Percentiles rank a stretch among this genome's conserved stretches.
phyloP scores from a whole-genome alignment of 1,140 invertebrate genomes.

The Camponotus pennsylvanicus region DNA sequence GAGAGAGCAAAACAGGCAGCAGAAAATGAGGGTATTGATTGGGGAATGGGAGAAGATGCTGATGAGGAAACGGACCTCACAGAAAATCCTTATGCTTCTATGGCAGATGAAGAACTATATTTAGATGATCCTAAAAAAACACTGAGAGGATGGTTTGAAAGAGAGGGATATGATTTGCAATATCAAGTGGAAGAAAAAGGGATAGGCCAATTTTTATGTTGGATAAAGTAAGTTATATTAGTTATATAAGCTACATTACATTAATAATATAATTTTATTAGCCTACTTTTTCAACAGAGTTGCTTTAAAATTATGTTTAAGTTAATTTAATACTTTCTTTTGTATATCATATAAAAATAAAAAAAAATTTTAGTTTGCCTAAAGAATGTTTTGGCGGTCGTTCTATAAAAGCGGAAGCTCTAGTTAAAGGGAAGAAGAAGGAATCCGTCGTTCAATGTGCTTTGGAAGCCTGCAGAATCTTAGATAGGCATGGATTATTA shows the following conservation, averaged over 20 bases:
- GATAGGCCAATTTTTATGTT: slow-evolving; percentile 91
- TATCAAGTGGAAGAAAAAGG: slow-evolving; percentile 95
- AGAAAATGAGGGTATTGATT: slow-evolving; percentile 93
- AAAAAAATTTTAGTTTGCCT: slow-evolving; percentile 88
- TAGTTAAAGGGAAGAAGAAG: slow-evolving; percentile 97
- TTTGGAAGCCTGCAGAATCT: slow-evolving; percentile 96
- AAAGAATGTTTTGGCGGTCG: slow-evolving; percentile 92
- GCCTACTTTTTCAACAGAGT: not conserved
- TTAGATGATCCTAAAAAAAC: slow-evolving; percentile 98
- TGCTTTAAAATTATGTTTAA: slow-evolving; percentile 1
- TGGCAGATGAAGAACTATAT: slow-evolving; percentile 95
- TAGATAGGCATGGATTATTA: slow-evolving; percentile 94
- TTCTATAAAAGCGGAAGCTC: slow-evolving; percentile 93
- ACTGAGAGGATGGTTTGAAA: slow-evolving; percentile 96
- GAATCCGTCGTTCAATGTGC: slow-evolving; percentile 97
- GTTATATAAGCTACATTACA: not conserved
- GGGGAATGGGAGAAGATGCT: slow-evolving; percentile 97
- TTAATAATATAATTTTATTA: not conserved
- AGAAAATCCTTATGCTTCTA: slow-evolving; percentile 94
- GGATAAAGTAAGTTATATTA: slow-evolving; percentile 87
- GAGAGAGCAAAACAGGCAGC: slow-evolving; percentile 87
- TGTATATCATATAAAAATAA: slow-evolving; percentile 6
- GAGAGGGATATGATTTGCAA: slow-evolving; percentile 95
- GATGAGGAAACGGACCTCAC: slow-evolving; percentile 93
- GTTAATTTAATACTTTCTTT: slow-evolving; percentile 6